Percentiles rank a stretch among this genome's conserved stretches.
Conservation (phyloP, 1,140 invertebrate species). For the Drosophila prosaltans region DNA sequence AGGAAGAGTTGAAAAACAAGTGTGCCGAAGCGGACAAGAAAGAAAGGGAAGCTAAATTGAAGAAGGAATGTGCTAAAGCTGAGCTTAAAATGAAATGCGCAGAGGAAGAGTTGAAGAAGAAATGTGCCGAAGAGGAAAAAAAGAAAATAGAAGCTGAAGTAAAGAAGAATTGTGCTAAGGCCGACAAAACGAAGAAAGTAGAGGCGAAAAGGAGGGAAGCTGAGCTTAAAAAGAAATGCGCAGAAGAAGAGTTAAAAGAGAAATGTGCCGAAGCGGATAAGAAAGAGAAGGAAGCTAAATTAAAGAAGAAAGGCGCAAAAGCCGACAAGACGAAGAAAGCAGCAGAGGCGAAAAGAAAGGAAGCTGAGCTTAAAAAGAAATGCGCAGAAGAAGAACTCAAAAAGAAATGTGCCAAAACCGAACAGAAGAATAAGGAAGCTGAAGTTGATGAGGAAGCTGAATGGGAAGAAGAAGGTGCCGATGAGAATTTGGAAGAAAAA, state of each 20-base stretch:
- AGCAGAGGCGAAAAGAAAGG: not conserved
- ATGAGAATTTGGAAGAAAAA: not conserved
- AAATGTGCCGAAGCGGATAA: not conserved
- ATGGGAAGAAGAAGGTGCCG: too few species aligned
- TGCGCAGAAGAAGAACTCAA: not conserved
- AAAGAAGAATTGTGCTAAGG: not conserved
- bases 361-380: not conserved
- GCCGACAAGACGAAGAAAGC: not conserved
- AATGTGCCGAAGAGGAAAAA: not conserved
- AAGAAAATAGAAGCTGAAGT: not conserved
- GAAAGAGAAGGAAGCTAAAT: not conserved
- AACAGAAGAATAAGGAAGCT: not conserved
- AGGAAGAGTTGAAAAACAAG: not conserved
- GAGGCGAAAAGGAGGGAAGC: not conserved
- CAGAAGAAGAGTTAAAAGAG: not conserved
- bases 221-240: not conserved
- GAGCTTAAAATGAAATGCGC: not conserved
- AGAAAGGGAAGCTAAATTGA: not conserved
- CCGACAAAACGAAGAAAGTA: not conserved
- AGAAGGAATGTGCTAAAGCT: not conserved
- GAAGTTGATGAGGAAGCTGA: conserved; percentile 1
- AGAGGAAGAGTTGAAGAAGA: not conserved
- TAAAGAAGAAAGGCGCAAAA: not conserved
- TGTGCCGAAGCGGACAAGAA: not conserved
- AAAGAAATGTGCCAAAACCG: not conserved